A percentile compares a stretch with the other conserved stretches of the same genome.
phyloP scores from a whole-genome alignment of 2,797 vertebrate species.

The Ceyx erithaca region DNA sequence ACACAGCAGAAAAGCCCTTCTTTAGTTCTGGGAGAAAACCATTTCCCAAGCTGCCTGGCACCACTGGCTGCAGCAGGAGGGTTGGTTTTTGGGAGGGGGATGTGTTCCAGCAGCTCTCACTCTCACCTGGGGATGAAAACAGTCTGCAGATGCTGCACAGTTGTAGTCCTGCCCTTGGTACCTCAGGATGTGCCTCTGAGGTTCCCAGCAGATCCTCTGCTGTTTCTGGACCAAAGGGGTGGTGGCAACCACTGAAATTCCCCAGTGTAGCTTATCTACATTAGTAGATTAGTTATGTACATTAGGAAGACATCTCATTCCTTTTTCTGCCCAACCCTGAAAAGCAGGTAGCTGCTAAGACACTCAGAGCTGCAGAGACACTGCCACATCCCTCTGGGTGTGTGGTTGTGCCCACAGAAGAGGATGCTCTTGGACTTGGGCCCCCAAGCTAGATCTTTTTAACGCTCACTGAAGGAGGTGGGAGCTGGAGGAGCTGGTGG shows the following conservation, averaged over 20 bases:
- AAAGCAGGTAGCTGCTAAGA: not conserved
- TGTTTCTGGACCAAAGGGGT: not conserved
- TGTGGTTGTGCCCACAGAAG: not conserved
- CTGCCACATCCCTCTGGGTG: not conserved
- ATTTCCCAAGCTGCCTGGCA: not conserved
- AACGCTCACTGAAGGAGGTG: not conserved
- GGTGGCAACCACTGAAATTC: not conserved
- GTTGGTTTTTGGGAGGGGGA: not conserved
- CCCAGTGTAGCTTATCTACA: not conserved
- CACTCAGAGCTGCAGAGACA: not conserved
- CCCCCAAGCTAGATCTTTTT: accelerated
- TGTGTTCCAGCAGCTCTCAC: not conserved
- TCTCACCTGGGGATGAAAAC: not conserved
- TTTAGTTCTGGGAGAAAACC: not conserved
- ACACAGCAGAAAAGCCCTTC: not conserved
- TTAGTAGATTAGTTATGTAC: not conserved
- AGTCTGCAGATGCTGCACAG: not conserved
- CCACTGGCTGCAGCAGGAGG: not conserved
- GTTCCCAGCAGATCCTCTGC: not conserved
- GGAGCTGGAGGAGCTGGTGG: not conserved
- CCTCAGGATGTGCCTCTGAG: not conserved
- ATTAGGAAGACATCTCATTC: not conserved
- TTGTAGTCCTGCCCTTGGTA: not conserved
- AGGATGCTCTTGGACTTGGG: not conserved
- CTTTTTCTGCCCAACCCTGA: not conserved